Base-by-base conservation (phyloP, 2,113 vertebrate genomes). In the Pedetes capensis region DNA sequence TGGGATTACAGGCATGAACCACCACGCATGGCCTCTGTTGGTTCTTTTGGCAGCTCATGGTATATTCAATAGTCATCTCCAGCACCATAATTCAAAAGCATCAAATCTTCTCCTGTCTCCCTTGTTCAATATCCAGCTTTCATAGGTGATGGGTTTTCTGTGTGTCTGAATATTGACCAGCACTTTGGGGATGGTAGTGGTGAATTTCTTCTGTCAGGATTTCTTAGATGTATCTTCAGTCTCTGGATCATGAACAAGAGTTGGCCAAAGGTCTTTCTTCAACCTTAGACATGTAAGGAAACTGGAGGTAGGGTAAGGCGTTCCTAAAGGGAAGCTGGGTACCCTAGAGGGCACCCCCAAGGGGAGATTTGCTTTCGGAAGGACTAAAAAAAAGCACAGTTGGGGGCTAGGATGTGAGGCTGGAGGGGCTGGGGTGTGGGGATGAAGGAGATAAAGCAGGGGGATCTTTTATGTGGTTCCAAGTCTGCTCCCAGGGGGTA, bases 151-250 rank as follows among this genome's bases (percentile, higher is more conserved):
- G 32, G 39, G 69, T 37, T 92, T 94, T 44, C 12, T 89, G 14
- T 85, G 32, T 23, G 85, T 87, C 32, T 94, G 53, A 6, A 94
- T 69, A 42, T 63, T 97, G 39, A n/a, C 23, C 55, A 96, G 47
- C 86, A 93, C 91, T 51, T 94, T 96, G 8, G 95, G 95, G 27
- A 94, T 29, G 2, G 57, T n/a, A 5, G 84, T 94, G 12, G 2
- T 32, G 37, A 0, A 49, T 66, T 78, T 64, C 22, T 12, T 53
- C 12, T 76, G 22, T 59, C 32, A 37, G 34, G 8, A 34, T 47
- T 68, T 76, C 23, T 55, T 47, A 55, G 29, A n/a, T 11, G 37
- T 84, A 47, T 68, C 37, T 57, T 74, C 34, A 85, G 53, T 16
- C 37, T 76, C 39, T 79, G 44, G 44, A 80, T 18, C 37, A 18